These are phyloP conservation scores for Empis livida DNA, from an alignment of 2,888 invertebrate species.

Conservation along the genomic window DNA sequence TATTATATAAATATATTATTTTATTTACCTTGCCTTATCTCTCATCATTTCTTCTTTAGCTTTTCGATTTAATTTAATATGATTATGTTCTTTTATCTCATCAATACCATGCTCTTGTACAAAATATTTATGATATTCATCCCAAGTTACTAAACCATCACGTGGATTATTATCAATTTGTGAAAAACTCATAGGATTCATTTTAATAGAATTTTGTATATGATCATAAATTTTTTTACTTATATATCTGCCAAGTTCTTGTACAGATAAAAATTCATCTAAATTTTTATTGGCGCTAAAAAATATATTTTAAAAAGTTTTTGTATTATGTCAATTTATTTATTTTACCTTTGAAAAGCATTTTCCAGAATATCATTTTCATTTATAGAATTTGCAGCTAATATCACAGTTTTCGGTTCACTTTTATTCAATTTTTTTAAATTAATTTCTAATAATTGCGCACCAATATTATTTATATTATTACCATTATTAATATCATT, in stretches of 20 bases:
- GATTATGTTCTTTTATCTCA: slow-evolving; percentile 46
- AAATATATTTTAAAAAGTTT: slow-evolving; percentile 12
- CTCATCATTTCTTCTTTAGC: slow-evolving; percentile 60
- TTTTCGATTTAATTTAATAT: slow-evolving; percentile 47
- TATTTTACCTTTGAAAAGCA: slow-evolving; percentile 38
- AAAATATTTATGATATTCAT: slow-evolving; percentile 65
- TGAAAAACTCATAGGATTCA: slow-evolving; percentile 52
- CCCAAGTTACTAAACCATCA: slow-evolving; percentile 56
- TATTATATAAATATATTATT: too few relatives aligned
- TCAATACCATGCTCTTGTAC: slow-evolving; percentile 54
- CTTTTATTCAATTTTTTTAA: not conserved
- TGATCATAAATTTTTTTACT: slow-evolving; percentile 54
- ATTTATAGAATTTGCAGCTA: slow-evolving; percentile 36
- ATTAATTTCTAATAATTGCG: too few relatives aligned
- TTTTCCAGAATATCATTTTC: slow-evolving; percentile 36
- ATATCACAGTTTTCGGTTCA: slow-evolving; percentile 41
- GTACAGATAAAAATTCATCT: slow-evolving; percentile 43
- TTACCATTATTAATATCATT: not conserved
- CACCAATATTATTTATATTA: not conserved
- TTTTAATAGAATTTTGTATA: slow-evolving; percentile 50
- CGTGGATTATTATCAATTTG: slow-evolving; percentile 51
- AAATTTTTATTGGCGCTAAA: slow-evolving; percentile 47
- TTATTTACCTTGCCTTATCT: slow-evolving; percentile 44
- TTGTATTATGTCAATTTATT: not conserved
- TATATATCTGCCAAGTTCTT: slow-evolving; percentile 53